phyloP scores from a whole-genome alignment of 2,888 invertebrate genomes.

The Brachylomia viminalis region DNA sequence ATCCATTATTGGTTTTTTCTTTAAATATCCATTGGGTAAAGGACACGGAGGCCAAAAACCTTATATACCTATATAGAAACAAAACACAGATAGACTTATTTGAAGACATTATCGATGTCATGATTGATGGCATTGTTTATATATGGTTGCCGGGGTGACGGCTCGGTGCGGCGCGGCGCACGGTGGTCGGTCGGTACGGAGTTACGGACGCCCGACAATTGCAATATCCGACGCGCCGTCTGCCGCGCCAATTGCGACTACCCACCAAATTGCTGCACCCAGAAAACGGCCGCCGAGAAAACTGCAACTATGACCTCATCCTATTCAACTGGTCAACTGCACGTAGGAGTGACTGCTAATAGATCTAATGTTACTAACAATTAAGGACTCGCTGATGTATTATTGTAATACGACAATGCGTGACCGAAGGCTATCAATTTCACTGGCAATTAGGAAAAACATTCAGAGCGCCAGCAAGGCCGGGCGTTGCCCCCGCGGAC shows the following conservation, averaged over 20 bases:
- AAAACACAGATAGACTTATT: conserved; percentile 24
- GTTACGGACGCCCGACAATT: conserved; percentile 76
- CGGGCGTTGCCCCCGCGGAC: conserved; percentile 78
- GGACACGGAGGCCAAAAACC: conserved; percentile 22
- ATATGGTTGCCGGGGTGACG: conserved; percentile 62
- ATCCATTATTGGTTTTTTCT: conserved; percentile 16
- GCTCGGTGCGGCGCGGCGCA: conserved; percentile 40
- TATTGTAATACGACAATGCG: conserved; percentile 73
- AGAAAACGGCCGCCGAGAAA: conserved; percentile 69
- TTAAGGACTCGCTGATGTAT: conserved; percentile 65
- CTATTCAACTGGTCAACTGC: conserved; percentile 52
- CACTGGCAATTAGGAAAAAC: conserved; percentile 80
- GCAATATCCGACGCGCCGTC: conserved; percentile 87
- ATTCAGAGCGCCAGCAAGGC: conserved; percentile 82
- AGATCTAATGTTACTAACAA: conserved; percentile 60
- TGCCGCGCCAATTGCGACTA: conserved; percentile 75
- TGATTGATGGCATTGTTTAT: conserved; percentile 63
- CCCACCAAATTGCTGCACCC: conserved; percentile 75
- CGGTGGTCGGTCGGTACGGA: conserved; percentile 49
- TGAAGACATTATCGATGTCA: conserved; percentile 54
- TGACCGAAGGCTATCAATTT: conserved; percentile 83
- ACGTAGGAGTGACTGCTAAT: conserved; percentile 77
- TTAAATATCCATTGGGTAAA: conserved; percentile 18
- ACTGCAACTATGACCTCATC: conserved; percentile 86
- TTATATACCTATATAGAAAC: conserved; percentile 10